Evolutionary conservation across 2,113 vertebrate species (phyloP).

Genomic region (Aphyosemion australe): DNA sequence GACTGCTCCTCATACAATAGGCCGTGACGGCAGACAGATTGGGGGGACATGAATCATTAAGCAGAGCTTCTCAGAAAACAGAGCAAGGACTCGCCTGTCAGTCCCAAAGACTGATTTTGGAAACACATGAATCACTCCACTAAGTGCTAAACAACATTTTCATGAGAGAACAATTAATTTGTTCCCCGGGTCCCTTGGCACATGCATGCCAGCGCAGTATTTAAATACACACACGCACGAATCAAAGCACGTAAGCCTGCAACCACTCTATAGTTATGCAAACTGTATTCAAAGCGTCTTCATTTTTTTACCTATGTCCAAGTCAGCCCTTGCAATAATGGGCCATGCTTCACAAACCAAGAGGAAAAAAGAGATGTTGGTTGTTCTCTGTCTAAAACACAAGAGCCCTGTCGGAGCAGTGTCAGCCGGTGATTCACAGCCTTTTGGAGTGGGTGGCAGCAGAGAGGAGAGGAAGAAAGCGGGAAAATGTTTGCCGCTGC

Average conservation of each 20-base stretch:
- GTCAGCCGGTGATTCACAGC: conserved; percentile 72
- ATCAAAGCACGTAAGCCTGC: conserved; percentile 13
- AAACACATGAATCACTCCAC: conserved; percentile 60
- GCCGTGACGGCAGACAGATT: conserved; percentile 49
- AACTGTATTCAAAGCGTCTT: conserved; percentile 23
- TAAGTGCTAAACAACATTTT: conserved; percentile 66
- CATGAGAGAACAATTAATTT: conserved; percentile 69
- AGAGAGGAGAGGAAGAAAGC: conserved; percentile 67
- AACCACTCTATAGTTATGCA: conserved; percentile 3
- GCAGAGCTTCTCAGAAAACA: conserved; percentile 50
- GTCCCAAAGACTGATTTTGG: conserved; percentile 45
- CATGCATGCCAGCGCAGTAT: conserved; percentile 13
- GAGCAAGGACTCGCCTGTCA: conserved; percentile 64
- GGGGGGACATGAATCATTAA: conserved; percentile 64
- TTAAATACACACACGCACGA: conserved; percentile 9
- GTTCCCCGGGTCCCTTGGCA: conserved; percentile 42
- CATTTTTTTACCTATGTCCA: conserved; percentile 12
- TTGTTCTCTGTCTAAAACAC: conserved; percentile 41
- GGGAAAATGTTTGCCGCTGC: conserved; percentile 57
- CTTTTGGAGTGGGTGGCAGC: conserved; percentile 77
- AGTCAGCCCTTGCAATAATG: conserved; percentile 33
- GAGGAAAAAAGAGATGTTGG: conserved; percentile 20
- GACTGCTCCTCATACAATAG: conserved; percentile 24
- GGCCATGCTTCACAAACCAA: conserved; percentile 38
- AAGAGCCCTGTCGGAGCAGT: conserved; percentile 54